These are phyloP conservation scores for Xylocopa sonorina DNA, from an alignment of 1,140 invertebrate genomes.

Conservation along the genomic window DNA sequence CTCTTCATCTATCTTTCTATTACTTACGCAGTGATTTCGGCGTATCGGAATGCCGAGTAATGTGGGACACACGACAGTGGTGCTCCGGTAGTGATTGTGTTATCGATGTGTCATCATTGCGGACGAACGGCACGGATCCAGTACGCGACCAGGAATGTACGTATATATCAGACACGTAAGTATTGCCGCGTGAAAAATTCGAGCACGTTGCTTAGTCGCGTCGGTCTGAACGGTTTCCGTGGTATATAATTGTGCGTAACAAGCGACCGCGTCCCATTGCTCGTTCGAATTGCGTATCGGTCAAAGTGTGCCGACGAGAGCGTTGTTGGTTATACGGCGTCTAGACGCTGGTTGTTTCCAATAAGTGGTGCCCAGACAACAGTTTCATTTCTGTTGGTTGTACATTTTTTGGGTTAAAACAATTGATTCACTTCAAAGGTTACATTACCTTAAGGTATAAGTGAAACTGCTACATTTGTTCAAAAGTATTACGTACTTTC, in stretches of 20 bases:
- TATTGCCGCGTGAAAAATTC: slow-evolving; percentile 19
- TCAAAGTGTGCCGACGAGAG: slow-evolving; percentile 3
- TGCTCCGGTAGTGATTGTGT: slow-evolving; percentile 59
- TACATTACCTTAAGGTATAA: too few relatives aligned
- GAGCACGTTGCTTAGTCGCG: slow-evolving; percentile 4
- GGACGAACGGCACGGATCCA: slow-evolving; percentile 34
- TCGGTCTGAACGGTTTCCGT: slow-evolving; percentile 3
- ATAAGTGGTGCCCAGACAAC: not conserved
- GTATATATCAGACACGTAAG: slow-evolving; percentile 49
- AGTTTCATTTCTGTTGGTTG: too few relatives aligned
- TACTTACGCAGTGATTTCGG: slow-evolving; percentile 53
- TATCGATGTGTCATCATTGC: slow-evolving; percentile 54
- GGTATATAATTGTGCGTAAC: slow-evolving; percentile 14
- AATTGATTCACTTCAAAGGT: too few relatives aligned
- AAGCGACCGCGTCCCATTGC: not conserved
- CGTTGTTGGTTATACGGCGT: not conserved
- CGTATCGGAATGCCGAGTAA: slow-evolving; percentile 59
- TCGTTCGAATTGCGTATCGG: not conserved
- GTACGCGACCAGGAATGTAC: slow-evolving; percentile 26
- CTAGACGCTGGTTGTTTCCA: not conserved
- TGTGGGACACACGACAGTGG: slow-evolving; percentile 46
- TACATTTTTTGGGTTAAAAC: not conserved
- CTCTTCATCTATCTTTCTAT: slow-evolving; percentile 14
- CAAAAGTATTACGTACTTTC: too few relatives aligned
- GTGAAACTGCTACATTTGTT: too few relatives aligned